Evolutionary conservation across 2,113 vertebrate genomes (phyloP).

Genomic region (Plectropomus leopardus): DNA sequence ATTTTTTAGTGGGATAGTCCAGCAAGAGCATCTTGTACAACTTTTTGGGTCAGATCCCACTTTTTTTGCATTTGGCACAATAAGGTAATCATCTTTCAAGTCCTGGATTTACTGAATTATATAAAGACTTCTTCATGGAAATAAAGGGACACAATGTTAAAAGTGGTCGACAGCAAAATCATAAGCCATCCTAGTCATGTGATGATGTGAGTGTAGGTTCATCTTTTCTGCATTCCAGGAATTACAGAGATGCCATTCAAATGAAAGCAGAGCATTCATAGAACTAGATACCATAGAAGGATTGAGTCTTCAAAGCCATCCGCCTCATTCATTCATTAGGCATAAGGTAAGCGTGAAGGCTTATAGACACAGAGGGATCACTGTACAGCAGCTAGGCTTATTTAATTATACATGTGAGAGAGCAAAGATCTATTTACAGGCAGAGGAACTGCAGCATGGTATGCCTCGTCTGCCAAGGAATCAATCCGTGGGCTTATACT

Average conservation of each 20-base stretch:
- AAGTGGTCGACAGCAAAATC: not conserved
- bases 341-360: conserved; percentile 42
- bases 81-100: not conserved
- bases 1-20: not conserved
- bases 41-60: too few relatives aligned
- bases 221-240: conserved; percentile 5
- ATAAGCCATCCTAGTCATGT: not conserved
- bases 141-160: not conserved
- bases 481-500: not conserved
- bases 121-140: not conserved
- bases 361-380: conserved; percentile 44
- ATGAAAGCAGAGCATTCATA: conserved; percentile 8
- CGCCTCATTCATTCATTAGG: conserved; percentile 47
- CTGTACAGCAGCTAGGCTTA: conserved; percentile 37
- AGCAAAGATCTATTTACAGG: conserved; percentile 40
- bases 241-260: not conserved
- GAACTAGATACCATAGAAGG: conserved; percentile 42
- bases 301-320: conserved; percentile 25
- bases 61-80: not conserved
- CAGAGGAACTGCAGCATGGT: conserved; percentile 18
- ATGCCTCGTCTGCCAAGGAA: conserved; percentile 22
- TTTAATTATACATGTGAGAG: conserved; percentile 59
- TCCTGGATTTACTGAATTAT: not conserved
- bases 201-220: not conserved
- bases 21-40: not conserved